A percentile compares a stretch with the other conserved stretches of the same genome.
phyloP scores from a whole-genome alignment of 2,113 vertebrate species.

The Sigmodon hispidus region DNA sequence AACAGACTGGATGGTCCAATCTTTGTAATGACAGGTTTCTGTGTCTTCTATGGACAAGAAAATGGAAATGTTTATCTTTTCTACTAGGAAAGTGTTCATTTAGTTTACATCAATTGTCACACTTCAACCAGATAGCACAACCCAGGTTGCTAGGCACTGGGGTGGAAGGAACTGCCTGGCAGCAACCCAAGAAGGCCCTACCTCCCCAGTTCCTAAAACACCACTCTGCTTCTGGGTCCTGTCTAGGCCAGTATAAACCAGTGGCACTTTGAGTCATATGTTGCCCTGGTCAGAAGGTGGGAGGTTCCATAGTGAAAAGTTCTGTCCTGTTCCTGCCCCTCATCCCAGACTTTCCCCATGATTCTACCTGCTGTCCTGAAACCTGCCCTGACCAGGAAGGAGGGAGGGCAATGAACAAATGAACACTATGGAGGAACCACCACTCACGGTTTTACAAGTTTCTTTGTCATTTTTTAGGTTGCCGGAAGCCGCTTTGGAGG shows the following conservation, averaged over 20 bases:
- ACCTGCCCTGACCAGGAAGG: background rate
- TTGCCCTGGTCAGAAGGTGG: background rate
- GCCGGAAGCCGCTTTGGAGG: background rate
- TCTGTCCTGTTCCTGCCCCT: background rate
- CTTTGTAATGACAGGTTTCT: background rate
- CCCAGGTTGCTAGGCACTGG: background rate
- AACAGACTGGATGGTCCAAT: constrained; percentile 33
- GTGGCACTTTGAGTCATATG: background rate
- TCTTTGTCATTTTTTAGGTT: background rate
- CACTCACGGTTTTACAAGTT: background rate
- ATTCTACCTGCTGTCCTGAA: background rate
- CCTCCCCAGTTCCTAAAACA: background rate
- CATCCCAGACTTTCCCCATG: accelerated
- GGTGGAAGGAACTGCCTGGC: background rate
- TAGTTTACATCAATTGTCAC: background rate
- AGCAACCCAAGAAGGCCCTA: background rate
- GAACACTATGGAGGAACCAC: background rate
- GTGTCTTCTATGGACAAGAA: background rate
- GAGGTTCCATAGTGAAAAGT: background rate
- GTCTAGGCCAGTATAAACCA: background rate
- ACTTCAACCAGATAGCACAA: background rate
- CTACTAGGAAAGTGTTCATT: background rate
- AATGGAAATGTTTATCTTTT: constrained; percentile 36
- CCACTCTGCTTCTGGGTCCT: background rate
- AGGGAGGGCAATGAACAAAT: background rate